Evolutionary conservation across 2,888 invertebrate species (phyloP).

Genomic region (Agrilus mali): DNA sequence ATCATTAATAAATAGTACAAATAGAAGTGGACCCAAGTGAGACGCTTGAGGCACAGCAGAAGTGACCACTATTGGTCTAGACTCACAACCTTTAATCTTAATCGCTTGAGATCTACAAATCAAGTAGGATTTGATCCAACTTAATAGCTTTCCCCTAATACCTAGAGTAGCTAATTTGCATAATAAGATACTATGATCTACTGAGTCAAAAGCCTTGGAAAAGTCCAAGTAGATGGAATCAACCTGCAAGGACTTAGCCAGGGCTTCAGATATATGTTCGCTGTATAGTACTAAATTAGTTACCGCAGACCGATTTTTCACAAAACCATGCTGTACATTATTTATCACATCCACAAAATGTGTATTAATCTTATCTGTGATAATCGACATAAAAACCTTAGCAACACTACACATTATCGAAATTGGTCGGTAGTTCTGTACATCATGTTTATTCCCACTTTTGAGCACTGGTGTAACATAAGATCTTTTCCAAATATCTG

Average conservation of each 20-base stretch:
- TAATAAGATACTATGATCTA: not conserved
- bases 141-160: not conserved
- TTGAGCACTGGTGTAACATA: constrained; percentile 9
- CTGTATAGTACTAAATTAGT: constrained; percentile 9
- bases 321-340: too few relatives aligned
- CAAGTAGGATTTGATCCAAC: constrained; percentile 2
- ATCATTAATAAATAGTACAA: constrained; percentile 4
- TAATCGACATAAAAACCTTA: constrained; percentile 13
- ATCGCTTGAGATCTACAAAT: not conserved
- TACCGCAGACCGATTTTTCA: constrained; percentile 6
- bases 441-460: constrained; percentile 5
- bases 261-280: constrained; percentile 5
- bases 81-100: not conserved
- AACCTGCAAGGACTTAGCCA: constrained; percentile 7
- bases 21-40: constrained; percentile 4
- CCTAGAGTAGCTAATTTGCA: too few relatives aligned
- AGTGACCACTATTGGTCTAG: not conserved
- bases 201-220: constrained; percentile 9
- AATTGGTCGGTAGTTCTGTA: constrained; percentile 12
- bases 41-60: constrained; percentile 5
- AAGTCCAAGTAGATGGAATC: constrained; percentile 11
- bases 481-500: too few relatives aligned
- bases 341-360: too few relatives aligned
- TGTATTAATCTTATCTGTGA: constrained; percentile 8
- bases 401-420: constrained; percentile 9